Evolutionary conservation across 2,888 invertebrate genomes (phyloP), one percentile per base, ranked within the genome.

Genomic region (Leptopterna dolabrata): DNA sequence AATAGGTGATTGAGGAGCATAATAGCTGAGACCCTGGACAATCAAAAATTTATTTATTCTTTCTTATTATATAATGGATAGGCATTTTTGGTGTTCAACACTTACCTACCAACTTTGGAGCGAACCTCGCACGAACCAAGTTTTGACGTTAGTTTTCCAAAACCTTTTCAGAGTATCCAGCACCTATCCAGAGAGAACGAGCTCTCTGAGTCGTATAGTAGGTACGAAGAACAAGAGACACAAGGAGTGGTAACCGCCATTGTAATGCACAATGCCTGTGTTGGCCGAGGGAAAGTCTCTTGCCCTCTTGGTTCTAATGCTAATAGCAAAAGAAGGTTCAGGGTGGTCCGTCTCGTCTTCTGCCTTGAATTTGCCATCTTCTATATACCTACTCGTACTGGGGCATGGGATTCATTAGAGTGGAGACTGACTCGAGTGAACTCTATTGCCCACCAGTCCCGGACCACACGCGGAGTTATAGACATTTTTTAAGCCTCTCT

Each of bases 291-390:
- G 55, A 24, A 63, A 63, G 24, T 19, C 24, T 19, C 63, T 11
- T 63, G 63, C 63, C 27, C 63, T 63, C 63, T 63, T 24, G 24
- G 24, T 63, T 63, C 63, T 63, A 24, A 63, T 63, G 63, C 63
- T 63, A 63, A 63, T 63, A 0, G 24, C 63, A 63, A 19, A 55
- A 24, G 63, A 24, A 63, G 63, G 63, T 63, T 63, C 63, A 63
- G 63, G 63, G 63, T 63, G 63, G 63, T 63, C 63, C 63, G 63
- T 63, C 63, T 63, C 63, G 63, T 63, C 63, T 63, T 55, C 16
- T 27, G 63, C 63, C 63, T 63, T 27, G 19, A 19, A 24, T 19
- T 27, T n/a, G 63, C 63, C 63, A 63, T 63, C 63, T 16, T 36
- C 36, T 36, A 36, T 47, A 16, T 13, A 13, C n/a, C n/a, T n/a